These are phyloP conservation scores for Avahi laniger DNA, from an alignment of 2,797 vertebrate genomes.

Conservation along the genomic window DNA sequence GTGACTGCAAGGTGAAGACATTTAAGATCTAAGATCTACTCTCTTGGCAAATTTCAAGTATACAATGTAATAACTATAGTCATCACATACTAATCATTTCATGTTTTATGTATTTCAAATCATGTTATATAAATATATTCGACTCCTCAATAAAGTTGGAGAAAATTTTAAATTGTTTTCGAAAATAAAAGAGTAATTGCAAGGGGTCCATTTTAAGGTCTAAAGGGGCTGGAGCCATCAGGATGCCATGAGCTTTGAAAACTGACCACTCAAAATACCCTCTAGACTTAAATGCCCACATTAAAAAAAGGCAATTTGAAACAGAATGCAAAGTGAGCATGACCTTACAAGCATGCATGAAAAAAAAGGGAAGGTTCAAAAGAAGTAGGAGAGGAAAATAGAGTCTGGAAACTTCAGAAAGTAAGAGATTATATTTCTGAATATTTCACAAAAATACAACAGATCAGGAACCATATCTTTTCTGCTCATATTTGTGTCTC, in stretches of 20 bases:
- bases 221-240: neutral
- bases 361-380: neutral
- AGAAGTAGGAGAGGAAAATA: neutral
- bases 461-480: neutral
- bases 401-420: neutral
- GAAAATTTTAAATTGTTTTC: neutral
- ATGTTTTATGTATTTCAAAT: neutral
- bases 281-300: neutral
- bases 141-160: neutral
- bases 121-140: neutral
- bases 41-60: neutral
- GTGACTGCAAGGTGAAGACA: neutral
- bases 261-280: neutral
- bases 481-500: neutral
- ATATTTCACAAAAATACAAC: neutral
- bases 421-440: neutral
- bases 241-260: neutral
- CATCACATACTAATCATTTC: neutral
- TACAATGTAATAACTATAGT: neutral
- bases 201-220: neutral
- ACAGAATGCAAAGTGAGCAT: slow-evolving; percentile 3
- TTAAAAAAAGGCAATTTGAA: slow-evolving; percentile 15
- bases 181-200: neutral
- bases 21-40: neutral
- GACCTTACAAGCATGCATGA: neutral